Base-by-base conservation (phyloP, 2,888 invertebrate species). In the Hemithea aestivaria region DNA sequence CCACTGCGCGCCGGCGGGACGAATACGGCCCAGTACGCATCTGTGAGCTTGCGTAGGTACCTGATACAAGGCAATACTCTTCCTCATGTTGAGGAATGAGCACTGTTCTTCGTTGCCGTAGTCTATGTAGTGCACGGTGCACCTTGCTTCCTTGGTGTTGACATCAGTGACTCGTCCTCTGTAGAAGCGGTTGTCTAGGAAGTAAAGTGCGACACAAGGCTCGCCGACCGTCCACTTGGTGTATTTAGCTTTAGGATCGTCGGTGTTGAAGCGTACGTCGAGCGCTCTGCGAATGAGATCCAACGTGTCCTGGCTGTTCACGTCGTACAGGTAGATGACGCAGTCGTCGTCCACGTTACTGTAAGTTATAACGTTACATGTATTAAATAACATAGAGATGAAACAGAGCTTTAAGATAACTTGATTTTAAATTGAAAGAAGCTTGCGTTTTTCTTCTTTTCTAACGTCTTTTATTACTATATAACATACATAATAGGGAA, bases 81-180 rank as follows among this genome's bases (percentile, higher is more conserved):
- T 91, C 10, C 91, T 83, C 32, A 96, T 58, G 34, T 91, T 87
- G 1, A 76, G 66, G 7, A 88, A 77, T 0, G 78, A 53, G 39
- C 93, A 90, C 0, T 72, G 66, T 68, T 96, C 96, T 24, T 90
- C 82, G 62, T 95, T 96, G 0, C 96, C 96, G 62, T 93, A 96
- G 76, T 96, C 96, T 1, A 96, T 88, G 73, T 94, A 95, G 33
- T 89, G 81, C 0, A 95, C 90, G 35, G 83, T 46, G 45, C 91
- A 77, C 33, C 62, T 55, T 29, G 69, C 56, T 1, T 73, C 51
- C 39, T 87, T 79, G 1, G 71, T 53, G 24, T 77, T 62, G 1
- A 89, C 75, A 33, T 87, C 69, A 1, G 80, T 1, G 1, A 94
- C 87, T 58, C 81, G 77, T 4, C 91, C 95, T 39, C 96, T 88